Percentiles rank a stretch among this genome's conserved stretches.
These are phyloP conservation scores for Prolemur simus DNA, from an alignment of 2,113 vertebrate species.

Conservation along the genomic window DNA sequence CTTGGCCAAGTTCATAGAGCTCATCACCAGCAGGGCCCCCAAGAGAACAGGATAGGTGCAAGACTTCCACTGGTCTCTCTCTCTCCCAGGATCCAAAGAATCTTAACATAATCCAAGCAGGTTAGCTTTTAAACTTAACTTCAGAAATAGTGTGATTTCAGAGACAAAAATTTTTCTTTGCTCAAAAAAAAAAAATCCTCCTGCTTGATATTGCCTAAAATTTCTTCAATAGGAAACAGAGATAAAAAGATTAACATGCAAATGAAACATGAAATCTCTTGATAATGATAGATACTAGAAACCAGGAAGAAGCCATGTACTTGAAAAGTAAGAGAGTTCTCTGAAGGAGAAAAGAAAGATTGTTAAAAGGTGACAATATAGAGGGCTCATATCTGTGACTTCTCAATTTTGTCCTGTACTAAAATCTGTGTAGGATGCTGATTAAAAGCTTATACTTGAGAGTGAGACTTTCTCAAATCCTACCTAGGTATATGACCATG, in stretches of 20 bases:
- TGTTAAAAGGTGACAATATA: background rate
- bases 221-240: conserved; percentile 8
- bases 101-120: background rate
- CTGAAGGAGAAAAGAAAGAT: background rate
- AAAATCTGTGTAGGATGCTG: background rate
- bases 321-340: background rate
- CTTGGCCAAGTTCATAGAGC: background rate
- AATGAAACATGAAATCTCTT: background rate
- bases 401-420: background rate
- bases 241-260: background rate
- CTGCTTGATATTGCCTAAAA: background rate
- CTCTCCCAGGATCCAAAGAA: background rate
- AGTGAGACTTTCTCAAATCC: background rate
- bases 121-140: background rate
- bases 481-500: background rate
- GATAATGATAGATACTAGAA: background rate
- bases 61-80: background rate
- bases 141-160: background rate
- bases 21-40: background rate
- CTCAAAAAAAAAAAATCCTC: background rate
- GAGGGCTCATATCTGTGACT: background rate
- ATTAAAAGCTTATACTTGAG: background rate
- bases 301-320: background rate
- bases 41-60: background rate
- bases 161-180: background rate